These are phyloP conservation scores for Pristis pectinata DNA, from an alignment of 2,797 vertebrate species.

Conservation along the genomic window DNA sequence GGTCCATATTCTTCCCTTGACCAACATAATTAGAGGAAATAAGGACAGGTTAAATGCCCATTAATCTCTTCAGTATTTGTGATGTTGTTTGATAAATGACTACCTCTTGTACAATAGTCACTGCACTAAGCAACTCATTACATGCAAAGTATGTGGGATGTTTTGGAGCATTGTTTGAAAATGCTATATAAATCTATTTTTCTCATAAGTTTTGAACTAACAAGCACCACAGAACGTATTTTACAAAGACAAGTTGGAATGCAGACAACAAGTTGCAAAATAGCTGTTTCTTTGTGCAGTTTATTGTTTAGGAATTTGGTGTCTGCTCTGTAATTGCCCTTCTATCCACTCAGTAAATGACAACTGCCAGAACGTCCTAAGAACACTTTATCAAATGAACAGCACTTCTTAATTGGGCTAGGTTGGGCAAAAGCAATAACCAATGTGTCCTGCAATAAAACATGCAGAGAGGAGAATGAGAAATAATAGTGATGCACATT, in stretches of 20 bases:
- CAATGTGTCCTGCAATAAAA: not conserved
- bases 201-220: not conserved
- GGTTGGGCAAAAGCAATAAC: not conserved
- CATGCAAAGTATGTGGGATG: not conserved
- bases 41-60: not conserved
- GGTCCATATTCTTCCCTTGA: not conserved
- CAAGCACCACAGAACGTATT: not conserved
- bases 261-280: not conserved
- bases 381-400: too few species aligned
- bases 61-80: not conserved
- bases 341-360: not conserved
- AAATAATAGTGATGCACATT: not conserved
- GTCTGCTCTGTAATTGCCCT: not conserved
- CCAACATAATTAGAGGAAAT: not conserved
- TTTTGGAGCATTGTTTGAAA: not conserved
- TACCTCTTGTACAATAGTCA: not conserved
- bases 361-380: not conserved
- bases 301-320: not conserved
- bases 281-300: not conserved
- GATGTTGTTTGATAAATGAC: conserved; percentile 14
- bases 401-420: not conserved
- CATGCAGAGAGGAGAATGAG: not conserved
- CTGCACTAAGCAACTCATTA: conserved; percentile 21
- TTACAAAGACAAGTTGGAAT: not conserved
- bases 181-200: not conserved